Base-by-base conservation (phyloP, 1,140 invertebrate genomes). In the Scaptomyza hsui region DNA sequence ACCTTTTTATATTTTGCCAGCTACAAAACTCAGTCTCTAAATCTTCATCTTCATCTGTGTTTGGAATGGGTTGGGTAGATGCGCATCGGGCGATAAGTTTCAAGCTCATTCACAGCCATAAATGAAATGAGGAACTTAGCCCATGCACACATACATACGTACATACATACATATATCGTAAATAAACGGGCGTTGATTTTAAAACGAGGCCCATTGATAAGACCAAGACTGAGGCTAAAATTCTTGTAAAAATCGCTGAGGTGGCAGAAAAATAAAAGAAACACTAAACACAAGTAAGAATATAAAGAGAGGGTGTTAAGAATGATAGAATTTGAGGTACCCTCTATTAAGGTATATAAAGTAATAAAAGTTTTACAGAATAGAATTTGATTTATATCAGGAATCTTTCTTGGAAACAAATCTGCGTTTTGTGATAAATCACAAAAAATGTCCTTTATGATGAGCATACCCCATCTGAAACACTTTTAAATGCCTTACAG, bases 121-220 rank as follows among this genome's bases (percentile, higher is more conserved):
- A 83, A 83, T 69, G 76, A 75, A 85, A 85, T 80, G 80, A 83
- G 75, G 85, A 85, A 86, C 72, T 85, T 76, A 32, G 42, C 45
- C 39, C 69, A 45, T 13, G 37, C 19, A 32, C n/a, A 19, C 29
- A 15, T 19, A 35, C 32, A 35, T n/a, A 32, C 29, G 3, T 32
- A 12, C 29, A 9, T 12, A 32, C 29, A 32, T 10, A 32, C 7
- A 10, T 32, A 24, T 12, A 32, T 83, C 79, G 79, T 78, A 83
- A 83, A 83, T 83, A 83, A 75, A 72, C 68, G 74, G 81, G 81
- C 81, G 82, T 88, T 88, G 82, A 88, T 88, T 88, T 88, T 88
- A 88, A 88, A 88, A 78, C 61, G 73, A 68, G 62, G 6, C 70
- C 81, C 77, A 86, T 86, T 86, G 81, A 86, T 85, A 85, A 86